phyloP scores from a whole-genome alignment of 1,140 invertebrate genomes.

The Trinorchestia longiramus region DNA sequence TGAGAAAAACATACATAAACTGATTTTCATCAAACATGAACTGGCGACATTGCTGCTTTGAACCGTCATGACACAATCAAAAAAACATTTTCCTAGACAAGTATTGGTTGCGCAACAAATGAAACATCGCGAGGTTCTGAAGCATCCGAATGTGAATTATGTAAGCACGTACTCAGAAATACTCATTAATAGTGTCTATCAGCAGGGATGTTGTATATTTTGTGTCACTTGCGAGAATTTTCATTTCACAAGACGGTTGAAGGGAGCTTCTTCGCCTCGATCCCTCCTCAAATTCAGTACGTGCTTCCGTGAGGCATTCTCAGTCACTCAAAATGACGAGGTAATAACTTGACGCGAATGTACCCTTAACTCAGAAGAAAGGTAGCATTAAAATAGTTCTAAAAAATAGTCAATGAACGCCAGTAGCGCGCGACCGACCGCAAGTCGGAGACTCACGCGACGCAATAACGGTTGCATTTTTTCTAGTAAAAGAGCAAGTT shows the following conservation, averaged over 20 bases:
- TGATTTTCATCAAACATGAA: too few species aligned
- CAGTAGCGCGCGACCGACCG: neutral
- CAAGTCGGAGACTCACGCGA: neutral
- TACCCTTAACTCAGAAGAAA: neutral
- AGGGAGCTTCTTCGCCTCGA: neutral
- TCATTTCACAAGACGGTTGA: neutral
- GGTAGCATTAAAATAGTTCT: neutral
- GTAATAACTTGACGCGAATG: neutral
- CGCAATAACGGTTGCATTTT: neutral
- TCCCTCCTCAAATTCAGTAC: neutral
- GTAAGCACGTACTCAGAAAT: neutral
- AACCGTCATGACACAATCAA: too few species aligned
- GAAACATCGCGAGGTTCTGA: neutral
- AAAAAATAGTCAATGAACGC: neutral
- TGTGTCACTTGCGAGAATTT: neutral
- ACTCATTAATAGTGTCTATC: too few species aligned
- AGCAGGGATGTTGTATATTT: too few species aligned
- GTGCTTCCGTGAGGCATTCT: neutral
- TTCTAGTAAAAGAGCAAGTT: neutral
- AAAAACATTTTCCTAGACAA: too few species aligned
- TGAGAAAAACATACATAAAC: too few species aligned
- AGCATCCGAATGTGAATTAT: neutral
- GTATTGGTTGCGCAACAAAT: too few species aligned
- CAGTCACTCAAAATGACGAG: neutral
- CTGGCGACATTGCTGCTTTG: too few species aligned